Evolutionary conservation across 2,888 invertebrate species (phyloP), one percentile per base, ranked within the genome.

Genomic region (Heliconius aoede): DNA sequence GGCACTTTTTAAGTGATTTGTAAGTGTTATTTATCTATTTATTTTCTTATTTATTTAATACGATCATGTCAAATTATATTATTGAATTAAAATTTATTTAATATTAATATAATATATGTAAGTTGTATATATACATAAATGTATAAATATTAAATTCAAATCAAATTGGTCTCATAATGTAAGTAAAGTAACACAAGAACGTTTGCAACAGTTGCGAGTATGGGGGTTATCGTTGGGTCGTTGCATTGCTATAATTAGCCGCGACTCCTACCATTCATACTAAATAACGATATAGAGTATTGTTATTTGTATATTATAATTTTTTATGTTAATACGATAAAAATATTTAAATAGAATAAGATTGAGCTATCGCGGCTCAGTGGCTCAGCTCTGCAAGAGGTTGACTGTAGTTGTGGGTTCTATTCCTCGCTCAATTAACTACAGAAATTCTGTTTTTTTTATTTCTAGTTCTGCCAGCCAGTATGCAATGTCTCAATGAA

Each of bases 181-280:
- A 72, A 51, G 26, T 58, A 73, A 75, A 40, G 55, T 61, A 76
- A 65, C 40, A 40, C 61, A 60, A 46, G 61, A 60, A 68, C 72
- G 73, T 76, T 62, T 72, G 76, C 73, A 65, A 77, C 77, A 81
- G 78, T 76, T 77, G 74, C 76, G 24, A 78, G 77, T 81, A 74
- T 81, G 83, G 80, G 84, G 89, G 88, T 87, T 89, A 90, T 89
- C 89, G 77, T 21, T 68, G 80, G 88, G 86, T 88, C 88, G 84
- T 67, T 83, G 83, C 83, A 82, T 82, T 82, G 86, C 89, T 90
- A 90, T 89, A 88, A 89, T 90, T 90, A 89, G 88, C 77, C 78
- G 73, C 83, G 85, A 82, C 83, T 82, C 86, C 86, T 82, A 75
- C 84, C 85, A 84, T 87, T 88, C 88, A 88, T 85, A 83, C 80